Evolutionary conservation across 2,888 invertebrate species (phyloP).

Genomic region (Zelleria hepariella): DNA sequence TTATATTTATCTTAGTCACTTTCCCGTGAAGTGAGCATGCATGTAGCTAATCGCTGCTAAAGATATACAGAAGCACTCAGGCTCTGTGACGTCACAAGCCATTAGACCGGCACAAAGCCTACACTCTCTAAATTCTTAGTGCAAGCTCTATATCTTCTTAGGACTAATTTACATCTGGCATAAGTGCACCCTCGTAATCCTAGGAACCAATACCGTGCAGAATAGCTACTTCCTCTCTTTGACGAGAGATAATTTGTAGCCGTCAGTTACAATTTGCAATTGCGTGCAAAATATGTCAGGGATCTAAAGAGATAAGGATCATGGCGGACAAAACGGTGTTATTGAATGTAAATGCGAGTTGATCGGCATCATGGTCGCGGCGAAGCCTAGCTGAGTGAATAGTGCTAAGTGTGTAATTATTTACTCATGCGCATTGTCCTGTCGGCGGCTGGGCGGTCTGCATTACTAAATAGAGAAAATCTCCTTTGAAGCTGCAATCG

Average conservation of each 20-base stretch:
- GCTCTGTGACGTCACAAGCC: conserved; percentile 38
- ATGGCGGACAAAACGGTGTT: conserved; percentile 35
- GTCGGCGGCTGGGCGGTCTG: conserved; percentile 29
- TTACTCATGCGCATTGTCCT: conserved; percentile 48
- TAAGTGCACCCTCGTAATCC: background rate
- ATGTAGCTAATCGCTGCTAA: no score
- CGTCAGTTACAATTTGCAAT: conserved; percentile 62
- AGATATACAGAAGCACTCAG: conserved; percentile 36
- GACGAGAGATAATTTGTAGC: conserved; percentile 45
- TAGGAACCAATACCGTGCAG: background rate
- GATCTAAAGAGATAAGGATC: conserved; percentile 51
- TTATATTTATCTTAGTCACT: no score
- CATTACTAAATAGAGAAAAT: conserved; percentile 9
- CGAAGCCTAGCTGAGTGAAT: conserved; percentile 34
- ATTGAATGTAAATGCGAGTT: conserved; percentile 58
- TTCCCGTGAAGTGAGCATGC: no score
- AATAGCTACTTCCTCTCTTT: conserved; percentile 8
- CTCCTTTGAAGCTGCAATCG: background rate
- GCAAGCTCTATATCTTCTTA: background rate
- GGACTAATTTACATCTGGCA: conserved; percentile 1
- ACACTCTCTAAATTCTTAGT: background rate
- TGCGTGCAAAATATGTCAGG: conserved; percentile 54
- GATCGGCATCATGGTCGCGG: conserved; percentile 25
- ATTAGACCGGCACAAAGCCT: background rate
- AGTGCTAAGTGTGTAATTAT: conserved; percentile 36